These are phyloP conservation scores for Cebus imitator DNA, from an alignment of 2,113 vertebrate species.

Conservation along the genomic window DNA sequence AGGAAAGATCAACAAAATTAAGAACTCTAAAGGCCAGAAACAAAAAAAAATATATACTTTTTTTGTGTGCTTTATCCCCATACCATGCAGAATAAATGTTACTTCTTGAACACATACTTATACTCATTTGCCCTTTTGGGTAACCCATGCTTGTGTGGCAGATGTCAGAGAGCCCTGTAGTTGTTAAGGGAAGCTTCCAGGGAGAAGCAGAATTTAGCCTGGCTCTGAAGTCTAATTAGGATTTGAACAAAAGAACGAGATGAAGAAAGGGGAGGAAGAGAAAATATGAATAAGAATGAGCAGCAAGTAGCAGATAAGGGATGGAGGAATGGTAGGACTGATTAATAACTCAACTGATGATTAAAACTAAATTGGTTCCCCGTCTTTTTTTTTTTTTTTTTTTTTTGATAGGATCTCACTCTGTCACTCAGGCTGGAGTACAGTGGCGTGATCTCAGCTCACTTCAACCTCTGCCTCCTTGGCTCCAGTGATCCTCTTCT, in stretches of 20 bases:
- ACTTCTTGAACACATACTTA: constrained; percentile 10
- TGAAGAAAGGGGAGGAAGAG: background rate
- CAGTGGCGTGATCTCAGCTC: too few species aligned
- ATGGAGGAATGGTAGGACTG: background rate
- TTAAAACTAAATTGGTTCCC: background rate
- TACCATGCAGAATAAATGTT: background rate
- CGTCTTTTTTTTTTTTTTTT: too few species aligned
- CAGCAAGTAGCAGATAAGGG: too few species aligned
- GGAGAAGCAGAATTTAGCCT: background rate
- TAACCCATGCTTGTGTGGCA: background rate
- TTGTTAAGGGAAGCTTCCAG: background rate
- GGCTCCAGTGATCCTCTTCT: too few species aligned
- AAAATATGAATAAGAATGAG: background rate
- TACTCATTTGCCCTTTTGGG: background rate
- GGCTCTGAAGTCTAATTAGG: background rate
- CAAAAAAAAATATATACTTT: background rate
- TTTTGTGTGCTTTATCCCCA: background rate
- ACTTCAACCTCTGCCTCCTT: too few species aligned
- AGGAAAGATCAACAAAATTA: background rate
- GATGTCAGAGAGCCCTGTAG: background rate
- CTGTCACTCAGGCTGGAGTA: too few species aligned
- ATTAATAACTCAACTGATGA: background rate
- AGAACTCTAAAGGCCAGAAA: background rate
- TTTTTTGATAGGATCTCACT: too few species aligned
- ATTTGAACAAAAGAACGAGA: background rate